phyloP scores from a whole-genome alignment of 2,113 vertebrate species.

The Eubucco bourcierii region DNA sequence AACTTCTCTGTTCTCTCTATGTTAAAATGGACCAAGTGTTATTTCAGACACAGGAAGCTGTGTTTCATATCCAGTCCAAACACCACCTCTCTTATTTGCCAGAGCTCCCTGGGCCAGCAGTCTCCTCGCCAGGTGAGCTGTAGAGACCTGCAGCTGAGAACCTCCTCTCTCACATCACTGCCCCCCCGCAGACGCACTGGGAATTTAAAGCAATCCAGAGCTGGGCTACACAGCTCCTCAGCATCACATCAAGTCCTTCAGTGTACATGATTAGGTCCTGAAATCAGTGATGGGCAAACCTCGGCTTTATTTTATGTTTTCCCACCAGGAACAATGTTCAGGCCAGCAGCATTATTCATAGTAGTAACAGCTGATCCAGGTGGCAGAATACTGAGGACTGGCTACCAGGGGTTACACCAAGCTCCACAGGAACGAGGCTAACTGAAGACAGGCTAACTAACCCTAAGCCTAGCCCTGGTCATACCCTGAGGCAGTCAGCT shows the following conservation, averaged over 20 bases:
- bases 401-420: neutral
- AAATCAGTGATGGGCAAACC: neutral
- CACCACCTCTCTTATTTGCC: neutral
- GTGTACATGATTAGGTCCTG: neutral
- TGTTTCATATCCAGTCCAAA: neutral
- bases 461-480: neutral
- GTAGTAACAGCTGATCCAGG: neutral
- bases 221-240: neutral
- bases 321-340: fast-evolving
- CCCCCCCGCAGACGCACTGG: neutral
- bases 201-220: neutral
- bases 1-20: conserved; percentile 98
- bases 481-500: neutral
- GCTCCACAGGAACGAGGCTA: neutral
- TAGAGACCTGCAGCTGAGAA: neutral
- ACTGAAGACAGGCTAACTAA: neutral
- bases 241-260: neutral
- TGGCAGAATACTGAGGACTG: neutral
- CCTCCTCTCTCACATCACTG: no score
- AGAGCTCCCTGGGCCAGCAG: neutral
- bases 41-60: neutral
- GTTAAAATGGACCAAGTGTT: conserved; percentile 55
- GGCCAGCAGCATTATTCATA: neutral
- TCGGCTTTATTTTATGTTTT: neutral
- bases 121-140: neutral